Evolutionary conservation across 2,888 invertebrate species (phyloP), one percentile per base, ranked within the genome.

Genomic region (Diogma glabrata): DNA sequence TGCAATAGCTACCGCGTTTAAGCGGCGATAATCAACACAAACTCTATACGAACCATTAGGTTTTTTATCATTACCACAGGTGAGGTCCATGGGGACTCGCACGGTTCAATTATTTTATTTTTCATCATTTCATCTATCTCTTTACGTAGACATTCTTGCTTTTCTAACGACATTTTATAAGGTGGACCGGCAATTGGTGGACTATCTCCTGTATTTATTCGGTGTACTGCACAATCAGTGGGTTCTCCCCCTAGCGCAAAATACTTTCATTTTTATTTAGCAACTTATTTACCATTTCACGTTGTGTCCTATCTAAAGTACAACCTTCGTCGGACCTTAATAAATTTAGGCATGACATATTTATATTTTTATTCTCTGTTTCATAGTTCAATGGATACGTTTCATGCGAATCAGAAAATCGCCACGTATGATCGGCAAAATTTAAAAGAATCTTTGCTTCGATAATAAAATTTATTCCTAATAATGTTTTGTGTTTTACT

Each of bases 11-110:
- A 63, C 55, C 0, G 58, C 49, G 38, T 65, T 64, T 1, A 65
- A 50, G 9, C 59, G 57, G 0, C 63, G 52, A 45, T 63, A 65
- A 24, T 63, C 63, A 0, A 63, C 49, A 23, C 61, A 63, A 1
- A 64, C 49, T 4, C 63, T 38, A 1, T 55, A 23, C 1, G 51
- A 49, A 0, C 59, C 61, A 48, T 63, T 52, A 22, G 59, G 58
- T 51, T 64, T 63, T 55, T 52, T 0, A 62, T 58, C 20, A 63
- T 23, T 1, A 48, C 51, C 2, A 60, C 53, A 5, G 53, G 53
- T 12, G 54, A 33, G 12, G 55, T 51, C 56, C 56, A 57, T n/a
- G 57, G 52, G 4, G 54, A 55, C 28, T 55, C 55, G 17, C 45
- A 48, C 48, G 53, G 52, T 49, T 53, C 52, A 14, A 55, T 56